phyloP scores from a whole-genome alignment of 2,113 vertebrate species.

The Nycticryphes semicollaris region DNA sequence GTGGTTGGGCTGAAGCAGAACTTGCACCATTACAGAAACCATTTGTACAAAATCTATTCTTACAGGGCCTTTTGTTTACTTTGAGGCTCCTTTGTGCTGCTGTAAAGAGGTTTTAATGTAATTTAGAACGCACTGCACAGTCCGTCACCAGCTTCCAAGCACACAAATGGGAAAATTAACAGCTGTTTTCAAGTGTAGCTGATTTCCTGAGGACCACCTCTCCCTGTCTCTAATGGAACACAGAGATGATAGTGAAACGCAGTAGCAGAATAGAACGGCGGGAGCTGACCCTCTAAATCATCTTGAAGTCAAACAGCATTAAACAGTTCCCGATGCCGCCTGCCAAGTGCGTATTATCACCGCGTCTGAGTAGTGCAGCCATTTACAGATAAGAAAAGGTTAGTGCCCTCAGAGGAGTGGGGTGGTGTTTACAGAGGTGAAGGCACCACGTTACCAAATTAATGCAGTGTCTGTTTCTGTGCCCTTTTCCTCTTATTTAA shows the following conservation, averaged over 20 bases:
- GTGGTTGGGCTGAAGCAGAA: background rate
- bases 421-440: conserved; percentile 14
- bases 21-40: background rate
- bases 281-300: conserved; percentile 61
- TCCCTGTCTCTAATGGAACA: background rate
- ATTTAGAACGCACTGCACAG: background rate
- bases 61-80: background rate
- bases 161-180: background rate
- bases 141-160: background rate
- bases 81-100: background rate
- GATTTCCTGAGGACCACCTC: conserved; percentile 22
- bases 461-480: background rate
- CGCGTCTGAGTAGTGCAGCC: background rate
- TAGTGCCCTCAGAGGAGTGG: conserved; percentile 31
- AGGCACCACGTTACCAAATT: background rate
- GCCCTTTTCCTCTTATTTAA: background rate
- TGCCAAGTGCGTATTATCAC: conserved; percentile 34
- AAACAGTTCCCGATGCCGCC: background rate
- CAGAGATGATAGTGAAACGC: conserved; percentile 8
- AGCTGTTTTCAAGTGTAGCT: conserved; percentile 1
- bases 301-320: conserved; percentile 2
- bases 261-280: conserved; percentile 5
- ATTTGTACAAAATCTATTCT: background rate
- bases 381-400: conserved; percentile 47
- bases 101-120: background rate